A percentile compares a stretch with the other conserved stretches of the same genome.
Conservation (phyloP, 2,113 vertebrate species). For the Ciconia boyciana region DNA sequence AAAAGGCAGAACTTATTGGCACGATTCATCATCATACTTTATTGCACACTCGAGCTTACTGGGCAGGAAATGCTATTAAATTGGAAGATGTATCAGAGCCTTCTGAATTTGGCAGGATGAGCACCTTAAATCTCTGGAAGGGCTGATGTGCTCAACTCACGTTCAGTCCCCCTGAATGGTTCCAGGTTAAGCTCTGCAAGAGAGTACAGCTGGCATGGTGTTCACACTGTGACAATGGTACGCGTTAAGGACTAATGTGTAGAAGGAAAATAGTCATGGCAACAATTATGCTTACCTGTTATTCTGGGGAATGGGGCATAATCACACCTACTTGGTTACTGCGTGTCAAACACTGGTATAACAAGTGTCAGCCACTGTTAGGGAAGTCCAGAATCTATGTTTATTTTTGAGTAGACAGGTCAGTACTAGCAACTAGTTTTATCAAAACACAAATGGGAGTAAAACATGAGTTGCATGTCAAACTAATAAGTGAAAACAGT, state of each 20-base stretch:
- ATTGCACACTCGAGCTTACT: not conserved
- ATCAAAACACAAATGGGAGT: not conserved
- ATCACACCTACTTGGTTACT: not conserved
- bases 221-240: not conserved
- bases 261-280: not conserved
- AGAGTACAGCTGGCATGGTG: not conserved
- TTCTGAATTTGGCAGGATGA: not conserved
- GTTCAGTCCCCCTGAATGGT: not conserved
- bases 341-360: not conserved
- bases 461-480: not conserved
- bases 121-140: not conserved
- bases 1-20: constrained; percentile 40
- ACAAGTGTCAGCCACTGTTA: not conserved
- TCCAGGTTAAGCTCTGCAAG: not conserved
- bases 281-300: not conserved
- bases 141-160: not conserved
- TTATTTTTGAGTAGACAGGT: not conserved
- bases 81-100: not conserved
- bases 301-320: not conserved
- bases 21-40: not conserved
- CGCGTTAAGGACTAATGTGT: rapidly evolving
- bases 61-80: constrained; percentile 31
- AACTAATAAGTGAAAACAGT: not conserved
- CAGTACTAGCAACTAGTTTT: not conserved
- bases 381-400: not conserved